Conservation (phyloP, 1,140 invertebrate species). For the Charaxes varanes region DNA sequence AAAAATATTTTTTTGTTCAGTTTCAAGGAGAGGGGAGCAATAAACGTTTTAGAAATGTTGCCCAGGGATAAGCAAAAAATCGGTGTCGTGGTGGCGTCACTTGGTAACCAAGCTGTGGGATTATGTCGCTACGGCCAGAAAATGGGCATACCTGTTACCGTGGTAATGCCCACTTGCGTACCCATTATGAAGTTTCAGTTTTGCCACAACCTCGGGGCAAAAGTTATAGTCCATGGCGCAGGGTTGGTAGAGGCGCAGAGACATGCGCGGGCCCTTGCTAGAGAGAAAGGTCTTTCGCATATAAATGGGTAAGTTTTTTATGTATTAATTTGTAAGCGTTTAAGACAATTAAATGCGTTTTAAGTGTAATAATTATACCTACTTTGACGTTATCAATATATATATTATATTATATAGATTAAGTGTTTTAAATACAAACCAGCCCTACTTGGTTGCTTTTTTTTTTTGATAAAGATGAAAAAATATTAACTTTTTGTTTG, state of each 20-base stretch:
- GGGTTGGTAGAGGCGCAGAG: constrained; percentile 41
- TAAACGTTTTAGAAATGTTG: constrained; percentile 81
- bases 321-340: constrained; percentile 2
- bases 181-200: constrained; percentile 85
- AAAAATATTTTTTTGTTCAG: constrained; percentile 36
- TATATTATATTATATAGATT: too few species aligned
- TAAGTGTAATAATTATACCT: too few species aligned
- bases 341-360: too few species aligned
- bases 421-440: background rate
- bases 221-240: constrained; percentile 77
- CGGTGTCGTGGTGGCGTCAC: constrained; percentile 86
- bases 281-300: constrained; percentile 48
- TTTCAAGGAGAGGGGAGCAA: constrained; percentile 87
- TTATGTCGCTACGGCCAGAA: constrained; percentile 82
- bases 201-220: constrained; percentile 81
- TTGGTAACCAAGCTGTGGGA: constrained; percentile 80
- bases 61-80: constrained; percentile 75
- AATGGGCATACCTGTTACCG: constrained; percentile 82
- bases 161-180: constrained; percentile 84
- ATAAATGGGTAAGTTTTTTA: constrained; percentile 43
- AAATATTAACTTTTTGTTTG: constrained; percentile 6
- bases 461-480: background rate
- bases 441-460: background rate
- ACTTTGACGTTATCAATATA: too few species aligned
- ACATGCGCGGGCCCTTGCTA: constrained; percentile 39